Base-by-base conservation (phyloP, 2,113 vertebrate genomes). In the Actinemys pallida region DNA sequence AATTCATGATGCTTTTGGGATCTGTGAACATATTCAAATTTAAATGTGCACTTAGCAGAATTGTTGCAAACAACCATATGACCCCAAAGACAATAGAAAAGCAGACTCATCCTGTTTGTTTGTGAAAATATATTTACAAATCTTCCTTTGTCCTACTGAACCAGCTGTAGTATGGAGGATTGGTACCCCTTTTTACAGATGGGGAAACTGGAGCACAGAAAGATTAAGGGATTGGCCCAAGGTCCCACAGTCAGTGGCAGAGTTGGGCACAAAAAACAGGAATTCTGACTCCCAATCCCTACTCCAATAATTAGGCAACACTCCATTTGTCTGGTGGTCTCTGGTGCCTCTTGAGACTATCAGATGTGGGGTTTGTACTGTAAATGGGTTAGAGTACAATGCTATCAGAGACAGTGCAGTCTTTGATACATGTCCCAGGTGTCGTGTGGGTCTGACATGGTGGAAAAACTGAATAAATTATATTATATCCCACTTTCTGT, bases 321-420 rank as follows among this genome's bases (percentile, higher is more conserved):
- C 78, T 84, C 45, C 0, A 0, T 83, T 59, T 47, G 45, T 75
- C 76, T 86, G 84, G 42, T 87, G 95, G 88, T 85, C 45, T 76
- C 14, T 76, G 85, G 56, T 83, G 76, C 84, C 1, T 3, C 59
- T 94, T 0, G 1, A 82, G 83, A 90, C 49, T 39, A 47, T 56
- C 92, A 78, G 47, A 94, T 87, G 16, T 89, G 96, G 72, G 79
- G 3, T 54, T 90, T 62, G 54, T 45, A 17, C 31, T 87, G 39
- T 76, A 93, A 95, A 57, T 94, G 25, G 83, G 81, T 92, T 95
- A 91, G 54, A 88, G 76, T 52, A 49, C 39, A 56, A 79, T 84
- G 50, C 62, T 42, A 39, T 57, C 87, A 62, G 45, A 90, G 59
- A 24, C 13, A 19, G 7, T 45, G 35, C 25, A 83, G 19, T 57